A percentile compares a stretch with the other conserved stretches of the same genome.
phyloP scores from a whole-genome alignment of 2,113 vertebrate species.

The Thamnophis sirtalis region DNA sequence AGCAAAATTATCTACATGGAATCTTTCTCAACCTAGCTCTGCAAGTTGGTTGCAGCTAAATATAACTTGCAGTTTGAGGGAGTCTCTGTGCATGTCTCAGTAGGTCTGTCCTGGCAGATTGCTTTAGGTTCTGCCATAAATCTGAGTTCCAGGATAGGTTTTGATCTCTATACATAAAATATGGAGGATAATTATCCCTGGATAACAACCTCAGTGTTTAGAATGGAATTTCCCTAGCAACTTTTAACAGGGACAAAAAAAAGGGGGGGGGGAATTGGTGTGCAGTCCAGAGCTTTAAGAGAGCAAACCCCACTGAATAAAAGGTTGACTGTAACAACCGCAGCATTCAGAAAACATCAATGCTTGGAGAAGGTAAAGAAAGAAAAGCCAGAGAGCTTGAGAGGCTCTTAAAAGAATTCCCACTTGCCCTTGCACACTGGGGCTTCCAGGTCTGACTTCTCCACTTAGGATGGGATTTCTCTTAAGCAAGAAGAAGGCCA shows the following conservation, averaged over 20 bases:
- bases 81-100: neutral
- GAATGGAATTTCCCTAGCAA: neutral
- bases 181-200: neutral
- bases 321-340: neutral
- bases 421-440: neutral
- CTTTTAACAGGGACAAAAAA: neutral
- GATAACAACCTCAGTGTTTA: neutral
- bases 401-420: slow-evolving; percentile 21
- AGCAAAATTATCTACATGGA: neutral
- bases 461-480: neutral
- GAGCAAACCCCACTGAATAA: neutral
- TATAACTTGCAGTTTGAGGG: neutral
- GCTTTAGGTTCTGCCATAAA: neutral
- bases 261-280: neutral
- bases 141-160: neutral
- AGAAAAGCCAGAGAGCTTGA: neutral
- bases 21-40: neutral
- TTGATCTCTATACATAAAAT: neutral
- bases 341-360: accelerated
- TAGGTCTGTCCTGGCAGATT: neutral
- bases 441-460: neutral
- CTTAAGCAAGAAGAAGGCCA: neutral
- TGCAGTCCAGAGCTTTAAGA: neutral
- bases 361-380: neutral
- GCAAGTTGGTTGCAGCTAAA: neutral